phyloP scores from a whole-genome alignment of 2,113 vertebrate species.

The Cardinalis cardinalis region DNA sequence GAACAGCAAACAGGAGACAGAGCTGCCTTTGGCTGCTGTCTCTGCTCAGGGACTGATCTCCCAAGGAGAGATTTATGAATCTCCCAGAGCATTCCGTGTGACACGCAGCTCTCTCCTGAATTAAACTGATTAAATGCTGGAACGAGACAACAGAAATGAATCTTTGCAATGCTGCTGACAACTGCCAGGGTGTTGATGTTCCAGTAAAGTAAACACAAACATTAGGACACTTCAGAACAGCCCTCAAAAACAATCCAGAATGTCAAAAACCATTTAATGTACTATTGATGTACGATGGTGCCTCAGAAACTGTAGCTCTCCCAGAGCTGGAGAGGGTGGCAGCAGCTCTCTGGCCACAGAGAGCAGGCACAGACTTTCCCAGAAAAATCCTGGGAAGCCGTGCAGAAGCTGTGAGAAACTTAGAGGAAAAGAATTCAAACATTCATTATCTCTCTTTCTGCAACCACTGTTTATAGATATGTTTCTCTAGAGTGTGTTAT shows the following conservation, averaged over 20 bases:
- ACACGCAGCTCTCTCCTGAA: background rate
- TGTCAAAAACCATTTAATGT: background rate
- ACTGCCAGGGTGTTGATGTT: background rate
- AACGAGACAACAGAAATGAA: background rate
- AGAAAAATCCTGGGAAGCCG: no score
- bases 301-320: background rate
- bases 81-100: background rate
- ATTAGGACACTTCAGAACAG: background rate
- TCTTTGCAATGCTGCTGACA: conserved; percentile 7
- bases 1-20: background rate
- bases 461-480: no score
- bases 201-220: conserved; percentile 1
- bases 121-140: conserved; percentile 34
- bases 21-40: background rate
- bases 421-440: no score
- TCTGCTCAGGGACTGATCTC: background rate
- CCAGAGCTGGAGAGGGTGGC: background rate
- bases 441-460: no score
- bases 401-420: no score
- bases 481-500: no score
- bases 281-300: background rate
- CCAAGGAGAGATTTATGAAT: conserved; percentile 10
- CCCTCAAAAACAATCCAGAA: background rate
- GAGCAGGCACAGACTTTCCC: no score
- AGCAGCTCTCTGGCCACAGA: background rate